Evolutionary conservation across 2,113 vertebrate species (phyloP).

Genomic region (Setophaga kirtlandii): DNA sequence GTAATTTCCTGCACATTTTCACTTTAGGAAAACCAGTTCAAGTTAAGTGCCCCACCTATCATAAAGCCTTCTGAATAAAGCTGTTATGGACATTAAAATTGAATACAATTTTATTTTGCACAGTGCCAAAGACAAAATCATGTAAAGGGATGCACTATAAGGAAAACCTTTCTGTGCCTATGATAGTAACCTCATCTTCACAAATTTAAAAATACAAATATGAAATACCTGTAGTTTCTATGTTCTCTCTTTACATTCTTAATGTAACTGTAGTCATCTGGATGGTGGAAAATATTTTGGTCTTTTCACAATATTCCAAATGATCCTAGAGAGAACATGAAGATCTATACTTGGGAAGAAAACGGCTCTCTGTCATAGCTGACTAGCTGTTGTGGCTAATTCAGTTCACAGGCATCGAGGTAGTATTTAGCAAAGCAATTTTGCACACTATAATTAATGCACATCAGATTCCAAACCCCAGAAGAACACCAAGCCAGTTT

Average conservation of each 20-base stretch:
- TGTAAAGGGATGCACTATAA: background rate
- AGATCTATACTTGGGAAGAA: background rate
- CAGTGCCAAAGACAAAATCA: background rate
- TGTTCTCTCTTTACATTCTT: background rate
- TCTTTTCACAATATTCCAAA: background rate
- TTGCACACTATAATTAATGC: background rate
- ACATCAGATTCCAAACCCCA: background rate
- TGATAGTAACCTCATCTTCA: background rate
- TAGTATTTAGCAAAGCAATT: background rate
- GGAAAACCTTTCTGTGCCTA: background rate
- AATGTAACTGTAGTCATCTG: background rate
- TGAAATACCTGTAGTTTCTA: background rate
- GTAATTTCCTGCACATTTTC: background rate
- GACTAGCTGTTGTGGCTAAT: background rate
- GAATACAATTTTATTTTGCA: background rate
- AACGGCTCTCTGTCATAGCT: background rate
- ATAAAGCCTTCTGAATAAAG: background rate
- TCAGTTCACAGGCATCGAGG: background rate
- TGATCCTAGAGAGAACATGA: background rate
- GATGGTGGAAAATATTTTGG: background rate
- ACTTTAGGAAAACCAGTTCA: background rate
- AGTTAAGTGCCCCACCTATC: background rate
- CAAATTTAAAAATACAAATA: background rate
- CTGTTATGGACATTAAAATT: background rate
- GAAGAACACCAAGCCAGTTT: background rate